Conservation (phyloP, 2,888 invertebrate genomes). For the Dicyrtoma fusca region DNA sequence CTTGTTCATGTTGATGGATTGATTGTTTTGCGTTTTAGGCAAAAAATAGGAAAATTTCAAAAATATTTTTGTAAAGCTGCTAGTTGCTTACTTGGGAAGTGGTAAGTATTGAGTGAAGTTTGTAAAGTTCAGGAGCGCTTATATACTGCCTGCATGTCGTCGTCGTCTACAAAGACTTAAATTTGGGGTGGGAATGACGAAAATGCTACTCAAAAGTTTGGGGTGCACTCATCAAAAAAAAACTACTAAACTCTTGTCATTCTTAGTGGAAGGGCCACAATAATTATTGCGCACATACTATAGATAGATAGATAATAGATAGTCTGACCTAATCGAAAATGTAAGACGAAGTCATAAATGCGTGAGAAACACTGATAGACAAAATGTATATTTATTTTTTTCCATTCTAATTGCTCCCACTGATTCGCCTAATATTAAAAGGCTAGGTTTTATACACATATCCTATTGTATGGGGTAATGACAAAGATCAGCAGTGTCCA, state of each 20-base stretch:
- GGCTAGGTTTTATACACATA: no score
- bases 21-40: background rate
- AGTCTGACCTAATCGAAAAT: no score
- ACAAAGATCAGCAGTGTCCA: background rate
- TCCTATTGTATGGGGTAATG: background rate
- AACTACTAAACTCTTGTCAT: no score
- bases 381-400: no score
- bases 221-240: background rate
- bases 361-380: background rate
- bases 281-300: no score
- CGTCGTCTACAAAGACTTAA: background rate
- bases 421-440: background rate
- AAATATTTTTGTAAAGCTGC: background rate
- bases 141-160: conserved; percentile 23
- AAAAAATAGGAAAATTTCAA: background rate
- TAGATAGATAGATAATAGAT: no score
- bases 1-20: conserved; percentile 31
- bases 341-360: background rate
- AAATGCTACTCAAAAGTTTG: background rate
- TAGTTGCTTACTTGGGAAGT: conserved; percentile 9
- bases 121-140: conserved; percentile 10
- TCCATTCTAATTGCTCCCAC: no score
- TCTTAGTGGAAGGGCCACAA: no score
- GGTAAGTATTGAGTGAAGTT: conserved; percentile 10
- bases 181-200: background rate